Conservation (phyloP, 2,888 invertebrate genomes). For the Tetranychus truncatus region DNA sequence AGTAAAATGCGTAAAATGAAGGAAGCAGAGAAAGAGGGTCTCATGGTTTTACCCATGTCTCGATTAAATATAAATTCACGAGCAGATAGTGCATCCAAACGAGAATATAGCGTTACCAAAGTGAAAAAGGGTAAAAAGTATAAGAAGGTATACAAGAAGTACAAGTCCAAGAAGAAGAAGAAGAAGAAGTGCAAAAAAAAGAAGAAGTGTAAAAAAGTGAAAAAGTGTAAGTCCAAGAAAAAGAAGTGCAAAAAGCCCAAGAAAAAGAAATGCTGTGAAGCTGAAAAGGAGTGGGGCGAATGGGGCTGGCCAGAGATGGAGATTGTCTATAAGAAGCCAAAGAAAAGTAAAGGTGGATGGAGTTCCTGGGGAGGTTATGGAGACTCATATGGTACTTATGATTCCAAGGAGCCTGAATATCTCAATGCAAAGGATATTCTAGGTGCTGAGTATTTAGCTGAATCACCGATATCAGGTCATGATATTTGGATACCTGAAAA, state of each 20-base stretch:
- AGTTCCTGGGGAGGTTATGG: background rate
- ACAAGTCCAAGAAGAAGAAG: background rate
- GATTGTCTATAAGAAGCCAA: background rate
- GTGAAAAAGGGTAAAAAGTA: background rate
- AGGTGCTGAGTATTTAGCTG: background rate
- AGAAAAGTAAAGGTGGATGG: background rate
- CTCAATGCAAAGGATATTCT: background rate
- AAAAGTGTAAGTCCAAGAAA: background rate
- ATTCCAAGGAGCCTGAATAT: background rate
- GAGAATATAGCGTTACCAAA: background rate
- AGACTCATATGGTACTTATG: background rate
- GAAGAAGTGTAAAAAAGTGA: background rate
- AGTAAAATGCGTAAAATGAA: background rate
- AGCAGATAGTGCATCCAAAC: background rate
- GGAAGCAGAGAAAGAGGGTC: background rate
- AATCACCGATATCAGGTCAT: background rate
- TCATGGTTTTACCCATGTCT: background rate
- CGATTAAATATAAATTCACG: background rate
- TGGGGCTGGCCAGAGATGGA: background rate
- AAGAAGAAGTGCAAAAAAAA: background rate
- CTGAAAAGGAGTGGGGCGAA: background rate
- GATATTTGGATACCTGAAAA: background rate
- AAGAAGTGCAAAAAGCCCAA: background rate
- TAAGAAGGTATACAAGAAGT: background rate
- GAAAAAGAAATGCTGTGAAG: slow-evolving; percentile 1